These are phyloP conservation scores for Melanotaenia maccullochi DNA, from an alignment of 2,797 vertebrate genomes.

Conservation along the genomic window DNA sequence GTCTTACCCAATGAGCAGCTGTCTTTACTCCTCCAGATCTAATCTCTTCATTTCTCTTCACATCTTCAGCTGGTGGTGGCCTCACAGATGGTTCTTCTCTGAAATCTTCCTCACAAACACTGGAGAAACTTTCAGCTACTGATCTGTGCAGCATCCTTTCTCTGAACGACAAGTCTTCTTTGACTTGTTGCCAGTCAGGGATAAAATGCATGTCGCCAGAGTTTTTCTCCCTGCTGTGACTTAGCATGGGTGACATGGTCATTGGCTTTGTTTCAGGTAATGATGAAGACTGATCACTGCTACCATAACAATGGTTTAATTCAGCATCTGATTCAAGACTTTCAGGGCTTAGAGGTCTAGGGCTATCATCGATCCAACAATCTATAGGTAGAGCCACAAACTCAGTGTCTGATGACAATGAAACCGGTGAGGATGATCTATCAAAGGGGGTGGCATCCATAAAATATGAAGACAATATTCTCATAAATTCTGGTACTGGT, in stretches of 20 bases:
- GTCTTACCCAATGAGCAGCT: conserved; percentile 84
- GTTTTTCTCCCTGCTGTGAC: conserved; percentile 24
- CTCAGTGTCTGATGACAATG: conserved; percentile 70
- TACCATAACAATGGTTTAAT: conserved; percentile 21
- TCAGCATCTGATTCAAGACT: conserved; percentile 63
- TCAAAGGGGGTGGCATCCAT: conserved; percentile 44
- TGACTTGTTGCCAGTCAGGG: conserved; percentile 19
- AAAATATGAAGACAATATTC: conserved; percentile 72
- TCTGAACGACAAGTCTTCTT: conserved; percentile 18
- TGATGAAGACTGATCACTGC: conserved; percentile 11
- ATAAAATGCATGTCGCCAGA: conserved; percentile 19
- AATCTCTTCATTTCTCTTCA: conserved; percentile 43
- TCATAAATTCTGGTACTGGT: conserved; percentile 75
- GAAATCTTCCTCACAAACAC: conserved; percentile 39
- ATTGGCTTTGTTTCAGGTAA: background rate
- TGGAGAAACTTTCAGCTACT: conserved; percentile 22
- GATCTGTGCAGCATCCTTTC: conserved; percentile 13
- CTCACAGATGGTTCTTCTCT: conserved; percentile 45
- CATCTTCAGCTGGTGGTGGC: conserved; percentile 69
- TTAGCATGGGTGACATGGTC: background rate
- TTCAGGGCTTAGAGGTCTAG: conserved; percentile 69
- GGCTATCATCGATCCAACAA: conserved; percentile 67
- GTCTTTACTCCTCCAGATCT: conserved; percentile 77
- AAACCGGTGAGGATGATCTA: conserved; percentile 69
- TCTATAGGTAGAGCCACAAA: conserved; percentile 65